Base-by-base conservation (phyloP, 2,113 vertebrate species). In the Notarius lentiginosus region DNA sequence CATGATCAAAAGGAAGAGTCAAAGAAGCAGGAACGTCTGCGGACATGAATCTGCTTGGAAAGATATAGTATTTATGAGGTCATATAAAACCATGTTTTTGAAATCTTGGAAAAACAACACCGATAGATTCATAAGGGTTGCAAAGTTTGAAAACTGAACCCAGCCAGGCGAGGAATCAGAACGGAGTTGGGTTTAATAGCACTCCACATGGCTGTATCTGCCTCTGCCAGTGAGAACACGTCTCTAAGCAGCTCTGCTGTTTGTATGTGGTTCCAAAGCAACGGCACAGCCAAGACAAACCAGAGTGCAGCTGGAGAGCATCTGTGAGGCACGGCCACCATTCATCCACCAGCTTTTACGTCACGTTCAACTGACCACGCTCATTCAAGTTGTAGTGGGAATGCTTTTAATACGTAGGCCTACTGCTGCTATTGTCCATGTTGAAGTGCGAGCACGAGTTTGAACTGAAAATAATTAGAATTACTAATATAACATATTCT, bases 261-360 rank as follows among this genome's bases (percentile, higher is more conserved):
- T 86, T 86, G 76, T 75, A 55, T 22, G 49, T 76, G 76, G 80
- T 70, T 86, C 83, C 83, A 84, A 63, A 73, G 65, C 82, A 84
- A 72, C 65, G 18, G 82, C 66, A 72, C 82, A n/a, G 83, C 83
- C 83, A 84, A 84, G 24, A 84, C 24, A 84, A 84, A 84, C 83
- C 65, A 24, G 66, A 68, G 77, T 80, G 77, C 63, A 86, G 85
- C 77, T 91, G 86, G 91, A 93, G 89, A 93, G 92, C 90, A 91
- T 93, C 94, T 93, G 93, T 94, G 92, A 94, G 90, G 90, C 90
- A 92, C 89, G 20, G 89, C 89, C 90, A 90, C 77, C 53, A 86
- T 86, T 86, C 79, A 84, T 84, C 70, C 41, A 76, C 41, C 56
- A 58, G 63, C 18, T 53, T 86, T 86, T 55, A 80, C 55, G 34